These are phyloP conservation scores for Aculops lycopersici DNA, from an alignment of 1,140 invertebrate genomes.

Conservation along the genomic window DNA sequence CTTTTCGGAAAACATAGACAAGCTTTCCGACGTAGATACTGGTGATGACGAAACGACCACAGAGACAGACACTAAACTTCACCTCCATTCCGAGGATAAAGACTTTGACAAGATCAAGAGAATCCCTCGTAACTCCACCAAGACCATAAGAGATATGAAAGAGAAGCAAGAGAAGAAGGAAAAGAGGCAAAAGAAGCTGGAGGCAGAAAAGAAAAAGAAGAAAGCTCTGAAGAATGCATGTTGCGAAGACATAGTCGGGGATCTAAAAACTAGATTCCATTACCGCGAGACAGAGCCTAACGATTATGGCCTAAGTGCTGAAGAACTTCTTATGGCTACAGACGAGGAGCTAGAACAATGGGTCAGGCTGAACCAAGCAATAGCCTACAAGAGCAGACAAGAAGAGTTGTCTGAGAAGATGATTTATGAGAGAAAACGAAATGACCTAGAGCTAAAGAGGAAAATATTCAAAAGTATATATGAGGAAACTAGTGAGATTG, in stretches of 20 bases:
- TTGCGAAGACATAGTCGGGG: constrained; percentile 63
- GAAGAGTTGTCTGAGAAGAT: constrained; percentile 45
- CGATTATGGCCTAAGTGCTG: constrained; percentile 54
- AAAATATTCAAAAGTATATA: constrained; percentile 57
- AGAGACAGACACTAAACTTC: not conserved
- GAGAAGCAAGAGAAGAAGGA: constrained; percentile 5
- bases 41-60: constrained; percentile 13
- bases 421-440: constrained; percentile 34
- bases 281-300: constrained; percentile 56
- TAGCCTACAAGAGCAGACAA: constrained; percentile 31
- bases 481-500: constrained; percentile 16
- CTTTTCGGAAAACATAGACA: constrained; percentile 2
- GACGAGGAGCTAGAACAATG: constrained; percentile 76
- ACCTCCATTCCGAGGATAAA: constrained; percentile 34
- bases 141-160: not conserved
- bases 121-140: not conserved
- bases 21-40: constrained; percentile 12
- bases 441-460: constrained; percentile 34
- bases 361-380: constrained; percentile 63
- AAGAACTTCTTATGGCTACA: constrained; percentile 61
- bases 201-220: constrained; percentile 18
- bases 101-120: constrained; percentile 24
- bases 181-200: not conserved
- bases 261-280: constrained; percentile 55
- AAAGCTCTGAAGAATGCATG: constrained; percentile 51